Percentiles rank a stretch among this genome's conserved stretches.
phyloP scores from a whole-genome alignment of 2,888 invertebrate species.

The Drosophila mettleri region DNA sequence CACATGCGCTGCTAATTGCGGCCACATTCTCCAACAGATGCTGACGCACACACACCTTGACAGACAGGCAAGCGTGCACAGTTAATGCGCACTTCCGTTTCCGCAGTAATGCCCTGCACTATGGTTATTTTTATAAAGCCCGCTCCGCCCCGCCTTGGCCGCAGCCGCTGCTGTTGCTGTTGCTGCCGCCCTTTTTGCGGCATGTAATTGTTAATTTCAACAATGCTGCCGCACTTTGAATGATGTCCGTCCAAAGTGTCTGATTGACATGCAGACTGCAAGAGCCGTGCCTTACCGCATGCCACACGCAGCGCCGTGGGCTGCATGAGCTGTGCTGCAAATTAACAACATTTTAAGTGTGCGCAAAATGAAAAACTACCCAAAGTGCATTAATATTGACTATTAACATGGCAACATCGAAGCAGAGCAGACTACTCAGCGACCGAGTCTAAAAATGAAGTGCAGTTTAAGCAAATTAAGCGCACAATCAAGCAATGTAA shows the following conservation, averaged over 20 bases:
- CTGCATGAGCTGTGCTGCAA: slow-evolving; percentile 69
- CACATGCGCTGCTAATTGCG: slow-evolving; percentile 67
- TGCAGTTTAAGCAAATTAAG: slow-evolving; percentile 80
- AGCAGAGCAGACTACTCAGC: slow-evolving; percentile 1
- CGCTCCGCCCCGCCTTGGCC: slow-evolving; percentile 12
- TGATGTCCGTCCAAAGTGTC: slow-evolving; percentile 54
- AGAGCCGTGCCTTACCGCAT: background rate
- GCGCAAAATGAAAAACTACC: slow-evolving; percentile 49
- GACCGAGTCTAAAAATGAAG: slow-evolving; percentile 62
- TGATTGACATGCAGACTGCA: slow-evolving; percentile 39
- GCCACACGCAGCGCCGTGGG: slow-evolving; percentile 41
- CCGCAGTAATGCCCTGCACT: slow-evolving; percentile 72
- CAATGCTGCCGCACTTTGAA: slow-evolving; percentile 50
- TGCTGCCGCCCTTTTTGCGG: slow-evolving; percentile 55
- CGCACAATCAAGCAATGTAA: slow-evolving; percentile 57
- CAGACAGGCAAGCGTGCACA: slow-evolving; percentile 57
- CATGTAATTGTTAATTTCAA: slow-evolving; percentile 77
- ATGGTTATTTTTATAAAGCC: slow-evolving; percentile 68
- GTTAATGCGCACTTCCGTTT: slow-evolving; percentile 79
- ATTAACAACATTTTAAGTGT: slow-evolving; percentile 76
- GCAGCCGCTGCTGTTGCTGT: slow-evolving; percentile 18
- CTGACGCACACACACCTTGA: slow-evolving; percentile 8
- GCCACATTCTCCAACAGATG: slow-evolving; percentile 30
- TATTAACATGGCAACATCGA: slow-evolving; percentile 33
- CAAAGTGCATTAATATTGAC: slow-evolving; percentile 67